Percentiles rank a stretch among this genome's conserved stretches.
Evolutionary conservation across 1,140 invertebrate species (phyloP).

Genomic region (Himalopsyche phryganea): DNA sequence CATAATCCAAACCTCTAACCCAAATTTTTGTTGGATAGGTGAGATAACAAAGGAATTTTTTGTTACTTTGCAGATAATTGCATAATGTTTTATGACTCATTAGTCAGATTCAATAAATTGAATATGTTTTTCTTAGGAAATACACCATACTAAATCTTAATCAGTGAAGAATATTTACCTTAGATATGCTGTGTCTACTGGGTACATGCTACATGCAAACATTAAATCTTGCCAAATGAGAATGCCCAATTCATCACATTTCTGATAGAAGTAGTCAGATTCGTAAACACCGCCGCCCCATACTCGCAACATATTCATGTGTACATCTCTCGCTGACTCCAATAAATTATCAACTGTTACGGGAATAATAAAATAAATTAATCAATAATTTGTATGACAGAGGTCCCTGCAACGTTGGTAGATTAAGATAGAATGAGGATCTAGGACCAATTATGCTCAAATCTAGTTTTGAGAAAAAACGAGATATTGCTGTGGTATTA

Average conservation of each 20-base stretch:
- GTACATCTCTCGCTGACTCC: constrained; percentile 66
- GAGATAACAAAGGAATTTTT: too few species aligned
- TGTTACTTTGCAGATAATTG: too few species aligned
- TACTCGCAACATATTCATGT: constrained; percentile 93
- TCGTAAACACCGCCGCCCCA: constrained; percentile 99
- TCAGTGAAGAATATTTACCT: constrained; percentile 41
- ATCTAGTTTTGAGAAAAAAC: too few species aligned
- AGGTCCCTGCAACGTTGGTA: too few species aligned
- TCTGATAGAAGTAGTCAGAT: constrained; percentile 84
- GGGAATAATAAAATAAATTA: constrained; percentile 3
- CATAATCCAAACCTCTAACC: too few species aligned
- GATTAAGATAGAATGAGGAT: too few species aligned
- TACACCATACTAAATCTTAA: background rate
- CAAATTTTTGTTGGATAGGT: too few species aligned
- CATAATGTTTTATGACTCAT: too few species aligned
- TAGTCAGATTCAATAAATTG: background rate
- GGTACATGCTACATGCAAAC: constrained; percentile 97
- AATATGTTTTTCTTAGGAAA: background rate
- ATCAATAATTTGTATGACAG: background rate
- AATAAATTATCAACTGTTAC: constrained; percentile 59
- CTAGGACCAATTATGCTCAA: too few species aligned
- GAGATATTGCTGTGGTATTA: too few species aligned
- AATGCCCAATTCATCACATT: constrained; percentile 77
- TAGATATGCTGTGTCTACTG: constrained; percentile 70
- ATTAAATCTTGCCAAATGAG: constrained; percentile 94